Base-by-base conservation (phyloP, 2,888 invertebrate genomes). In the Cloeon dipterum region DNA sequence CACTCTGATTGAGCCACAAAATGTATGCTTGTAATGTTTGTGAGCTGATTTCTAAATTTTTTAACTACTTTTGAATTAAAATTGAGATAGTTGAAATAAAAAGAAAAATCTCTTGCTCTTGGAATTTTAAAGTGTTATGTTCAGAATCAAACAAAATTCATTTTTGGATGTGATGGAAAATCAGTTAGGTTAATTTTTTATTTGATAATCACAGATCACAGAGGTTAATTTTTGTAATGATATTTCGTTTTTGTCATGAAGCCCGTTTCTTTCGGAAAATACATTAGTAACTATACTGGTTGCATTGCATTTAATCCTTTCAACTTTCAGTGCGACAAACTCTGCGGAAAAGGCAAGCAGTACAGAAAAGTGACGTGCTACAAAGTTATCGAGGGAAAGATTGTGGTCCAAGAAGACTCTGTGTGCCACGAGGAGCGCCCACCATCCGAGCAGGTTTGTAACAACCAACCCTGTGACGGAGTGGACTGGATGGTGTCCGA, bases 291-390 rank as follows among this genome's bases (percentile, higher is more conserved):
- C 39, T 40, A 23, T 25, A 17, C 32, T 34, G n/a, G n/a, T n/a
- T n/a, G n/a, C n/a, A n/a, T 3, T 38, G 42, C 18, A 44, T 42
- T 41, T 37, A 45, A 50, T 21, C 49, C n/a, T n/a, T n/a, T n/a
- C n/a, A n/a, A n/a, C n/a, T n/a, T n/a, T n/a, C n/a, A 86, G 76
- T 93, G 91, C 49, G 74, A 86, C 53, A 75, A 71, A 52, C 61
- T 89, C n/a, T 94, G 93, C 53, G 94, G 86, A 1, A 71, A 77
- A 47, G 94, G 94, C 2, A 71, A 70, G 45, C 74, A 86, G 58
- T 72, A 63, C 0, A 68, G 94, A 20, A 68, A 70, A 46, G 77
- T 89, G 0, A 70, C 71, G 2, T 94, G 94, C 53, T 77, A 68
- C 54, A 69, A 66, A 47, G 74, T 70, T 52, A 49, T 52, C 14